Evolutionary conservation across 2,113 vertebrate genomes (phyloP).

Genomic region (Nothoprocta pentlandii): DNA sequence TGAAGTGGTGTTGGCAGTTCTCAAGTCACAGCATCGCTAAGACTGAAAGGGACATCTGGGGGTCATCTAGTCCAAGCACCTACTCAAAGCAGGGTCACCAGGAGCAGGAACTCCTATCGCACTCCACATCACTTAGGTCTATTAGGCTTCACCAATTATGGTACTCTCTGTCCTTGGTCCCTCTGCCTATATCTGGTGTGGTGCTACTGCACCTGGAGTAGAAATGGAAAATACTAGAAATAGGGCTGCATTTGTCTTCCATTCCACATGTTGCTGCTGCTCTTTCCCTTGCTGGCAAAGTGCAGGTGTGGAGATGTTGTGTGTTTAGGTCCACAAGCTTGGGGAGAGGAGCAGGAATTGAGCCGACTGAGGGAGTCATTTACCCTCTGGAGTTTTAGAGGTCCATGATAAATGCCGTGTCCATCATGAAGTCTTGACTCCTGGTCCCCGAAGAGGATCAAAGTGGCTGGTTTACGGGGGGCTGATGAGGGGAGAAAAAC

Average conservation of each 20-base stretch:
- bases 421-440: neutral
- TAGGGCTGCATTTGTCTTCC: neutral
- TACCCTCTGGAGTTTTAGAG: neutral
- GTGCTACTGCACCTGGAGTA: neutral
- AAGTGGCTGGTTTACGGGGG: neutral
- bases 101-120: neutral
- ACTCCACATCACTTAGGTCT: neutral
- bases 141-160: rapidly evolving
- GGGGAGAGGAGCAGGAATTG: neutral
- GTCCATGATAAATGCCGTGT: neutral
- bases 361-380: neutral
- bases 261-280: neutral
- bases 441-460: neutral
- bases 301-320: neutral
- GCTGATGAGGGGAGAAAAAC: neutral
- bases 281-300: neutral
- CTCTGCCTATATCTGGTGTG: neutral
- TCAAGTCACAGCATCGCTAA: neutral
- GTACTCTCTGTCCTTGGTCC: too few species aligned
- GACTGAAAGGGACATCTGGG: neutral
- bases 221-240: neutral
- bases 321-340: neutral
- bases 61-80: neutral
- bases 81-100: neutral
- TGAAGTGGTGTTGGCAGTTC: neutral